Conservation (phyloP, 2,113 vertebrate genomes). For the Engystomops pustulosus region DNA sequence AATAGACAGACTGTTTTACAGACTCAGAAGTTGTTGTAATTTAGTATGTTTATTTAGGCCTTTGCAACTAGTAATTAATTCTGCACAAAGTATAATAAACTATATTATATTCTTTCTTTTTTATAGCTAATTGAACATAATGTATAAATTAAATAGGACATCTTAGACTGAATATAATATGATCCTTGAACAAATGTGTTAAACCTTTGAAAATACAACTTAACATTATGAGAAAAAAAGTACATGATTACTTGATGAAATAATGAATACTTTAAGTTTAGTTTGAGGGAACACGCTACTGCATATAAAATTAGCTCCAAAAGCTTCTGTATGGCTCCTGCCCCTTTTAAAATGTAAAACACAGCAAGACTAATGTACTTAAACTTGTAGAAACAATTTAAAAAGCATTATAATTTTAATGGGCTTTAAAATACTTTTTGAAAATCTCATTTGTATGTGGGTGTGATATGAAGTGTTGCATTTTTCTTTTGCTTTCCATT, state of each 20-base stretch:
- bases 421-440: constrained; percentile 44
- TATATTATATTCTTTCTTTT: constrained; percentile 11
- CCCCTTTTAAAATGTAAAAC: constrained; percentile 46
- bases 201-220: constrained; percentile 25
- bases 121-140: constrained; percentile 17
- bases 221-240: background rate
- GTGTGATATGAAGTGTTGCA: constrained; percentile 50
- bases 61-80: constrained; percentile 13
- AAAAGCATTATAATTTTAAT: constrained; percentile 55
- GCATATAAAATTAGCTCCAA: constrained; percentile 4
- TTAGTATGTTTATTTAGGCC: constrained; percentile 14
- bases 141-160: constrained; percentile 12
- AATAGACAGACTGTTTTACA: no score
- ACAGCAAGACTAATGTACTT: constrained; percentile 48
- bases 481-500: constrained; percentile 36
- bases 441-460: constrained; percentile 54
- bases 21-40: no score
- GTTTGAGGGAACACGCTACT: constrained; percentile 19
- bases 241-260: background rate
- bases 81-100: constrained; percentile 16
- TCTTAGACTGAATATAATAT: background rate
- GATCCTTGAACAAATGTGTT: constrained; percentile 30
- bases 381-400: constrained; percentile 53
- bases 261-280: constrained; percentile 24
- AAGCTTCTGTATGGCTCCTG: constrained; percentile 27